A percentile compares a stretch with the other conserved stretches of the same genome.
Conservation (phyloP, 2,888 invertebrate genomes). For the Eupithecia subumbrata region DNA sequence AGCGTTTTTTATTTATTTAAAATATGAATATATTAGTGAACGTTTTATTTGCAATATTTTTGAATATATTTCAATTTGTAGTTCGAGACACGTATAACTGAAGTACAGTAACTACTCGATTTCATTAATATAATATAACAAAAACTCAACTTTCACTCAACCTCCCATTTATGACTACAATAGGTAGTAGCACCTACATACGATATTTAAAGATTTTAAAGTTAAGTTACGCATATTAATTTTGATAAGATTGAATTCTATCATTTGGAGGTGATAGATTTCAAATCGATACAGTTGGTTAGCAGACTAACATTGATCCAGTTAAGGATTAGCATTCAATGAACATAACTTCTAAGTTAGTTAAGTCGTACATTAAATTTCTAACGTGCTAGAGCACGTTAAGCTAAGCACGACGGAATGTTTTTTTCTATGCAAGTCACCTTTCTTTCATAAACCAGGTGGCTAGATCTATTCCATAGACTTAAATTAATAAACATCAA, state of each 20-base stretch:
- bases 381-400: too few species aligned
- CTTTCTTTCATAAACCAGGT: background rate
- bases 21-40: too few species aligned
- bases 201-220: too few species aligned
- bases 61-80: background rate
- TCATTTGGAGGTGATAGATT: background rate
- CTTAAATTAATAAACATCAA: too few species aligned
- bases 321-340: constrained; percentile 26
- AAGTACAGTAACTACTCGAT: background rate
- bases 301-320: background rate
- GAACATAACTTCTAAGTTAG: too few species aligned
- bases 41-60: background rate
- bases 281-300: background rate
- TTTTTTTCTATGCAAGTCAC: background rate
- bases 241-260: too few species aligned
- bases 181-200: too few species aligned
- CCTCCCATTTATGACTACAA: background rate
- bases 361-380: too few species aligned
- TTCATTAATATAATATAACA: background rate
- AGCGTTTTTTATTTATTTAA: too few species aligned
- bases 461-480: too few species aligned
- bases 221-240: background rate
- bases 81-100: too few species aligned
- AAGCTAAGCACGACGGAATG: background rate
- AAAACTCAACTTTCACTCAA: background rate